Evolutionary conservation across 2,888 invertebrate genomes (phyloP), one percentile per base, ranked within the genome.

Genomic region (Desoria tigrina): DNA sequence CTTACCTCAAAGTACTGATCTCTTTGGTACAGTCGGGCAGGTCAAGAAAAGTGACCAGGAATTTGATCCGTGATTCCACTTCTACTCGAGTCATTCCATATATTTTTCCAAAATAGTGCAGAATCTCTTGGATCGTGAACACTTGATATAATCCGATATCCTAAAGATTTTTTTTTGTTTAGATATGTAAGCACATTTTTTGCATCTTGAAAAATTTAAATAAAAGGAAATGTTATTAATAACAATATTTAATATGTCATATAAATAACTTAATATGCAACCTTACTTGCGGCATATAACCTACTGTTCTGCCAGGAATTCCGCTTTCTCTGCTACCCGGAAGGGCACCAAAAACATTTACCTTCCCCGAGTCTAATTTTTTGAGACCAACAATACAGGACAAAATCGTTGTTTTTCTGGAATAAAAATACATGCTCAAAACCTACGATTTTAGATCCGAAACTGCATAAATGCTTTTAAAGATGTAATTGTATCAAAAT

Each of bases 271-370:
- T n/a, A n/a, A 32, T 32, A 32, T 4, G 72, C n/a, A n/a, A n/a
- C n/a, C n/a, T n/a, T 79, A 88, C 90, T 85, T 91, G 91, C 0
- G 96, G 96, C 96, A 96, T 96, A 82, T 95, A 96, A 59, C 96
- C 96, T 16, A 96, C 93, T 27, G 92, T 86, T n/a, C n/a, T n/a
- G n/a, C n/a, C n/a, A 2, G 82, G 82, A 4, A 82, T 78, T 21
- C 78, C 78, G 65, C 80, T 79, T 24, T 79, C 80, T 37, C 69
- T 66, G 4, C 78, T 71, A 3, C 81, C 81, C 2, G 82, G 82
- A 24, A 63, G 65, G 37, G 78, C 74, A 1, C 81, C 81, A 61
- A 81, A 79, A 0, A 81, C 79, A 11, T 75, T 71, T 6, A 82
- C 72, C 49, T 75, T 68, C 16, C 82, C 82, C 1, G 65, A 68